phyloP scores from a whole-genome alignment of 2,113 vertebrate species.

The Pachyramphus minor region DNA sequence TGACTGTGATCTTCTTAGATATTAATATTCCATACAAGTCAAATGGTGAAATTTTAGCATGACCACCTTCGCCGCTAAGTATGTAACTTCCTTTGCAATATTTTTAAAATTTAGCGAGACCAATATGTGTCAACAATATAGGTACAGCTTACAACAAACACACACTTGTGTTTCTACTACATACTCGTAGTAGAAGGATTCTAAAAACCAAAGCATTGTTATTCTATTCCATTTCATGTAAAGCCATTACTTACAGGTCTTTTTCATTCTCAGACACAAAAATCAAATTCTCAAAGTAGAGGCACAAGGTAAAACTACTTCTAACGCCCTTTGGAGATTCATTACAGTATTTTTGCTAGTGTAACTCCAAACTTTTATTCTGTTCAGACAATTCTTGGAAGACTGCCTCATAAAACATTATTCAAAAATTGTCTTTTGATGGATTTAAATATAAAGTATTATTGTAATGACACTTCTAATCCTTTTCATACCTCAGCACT shows the following conservation, averaged over 20 bases:
- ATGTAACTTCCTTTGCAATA: not conserved
- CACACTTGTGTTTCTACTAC: no score
- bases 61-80: rapidly evolving
- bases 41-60: not conserved
- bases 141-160: not conserved
- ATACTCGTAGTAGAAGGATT: not conserved
- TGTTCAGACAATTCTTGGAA: not conserved
- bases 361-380: not conserved
- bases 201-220: not conserved
- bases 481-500: not conserved
- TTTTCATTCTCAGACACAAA: not conserved
- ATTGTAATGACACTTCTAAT: not conserved
- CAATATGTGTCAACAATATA: not conserved
- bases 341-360: not conserved
- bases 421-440: not conserved
- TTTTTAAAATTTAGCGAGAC: not conserved
- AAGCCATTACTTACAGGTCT: not conserved
- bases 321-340: not conserved
- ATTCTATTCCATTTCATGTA: not conserved
- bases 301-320: not conserved
- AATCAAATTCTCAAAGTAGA: not conserved
- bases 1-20: not conserved
- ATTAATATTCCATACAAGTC: not conserved
- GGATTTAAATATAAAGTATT: not conserved
- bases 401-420: not conserved